Conservation (phyloP, 1,140 invertebrate genomes). For the Pogonomyrmex barbatus region DNA sequence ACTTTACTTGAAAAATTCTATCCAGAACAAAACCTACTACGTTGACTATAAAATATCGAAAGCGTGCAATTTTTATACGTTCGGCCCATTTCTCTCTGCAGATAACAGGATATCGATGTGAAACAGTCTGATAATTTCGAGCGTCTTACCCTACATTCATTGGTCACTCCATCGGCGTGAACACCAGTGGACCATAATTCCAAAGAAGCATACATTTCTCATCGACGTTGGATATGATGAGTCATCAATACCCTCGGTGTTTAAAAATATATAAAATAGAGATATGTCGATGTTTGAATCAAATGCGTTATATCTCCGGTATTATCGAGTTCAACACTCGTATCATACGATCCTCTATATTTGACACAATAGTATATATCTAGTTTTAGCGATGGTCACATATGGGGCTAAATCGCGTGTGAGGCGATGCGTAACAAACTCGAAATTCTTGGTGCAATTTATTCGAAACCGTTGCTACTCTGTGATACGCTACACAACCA, state of each 20-base stretch:
- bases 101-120: background rate
- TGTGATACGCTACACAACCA: background rate
- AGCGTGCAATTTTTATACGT: background rate
- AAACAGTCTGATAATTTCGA: conserved; percentile 1
- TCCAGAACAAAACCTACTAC: background rate
- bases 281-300: background rate
- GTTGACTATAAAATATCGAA: background rate
- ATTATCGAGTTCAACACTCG: background rate
- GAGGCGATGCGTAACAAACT: background rate
- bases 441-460: background rate
- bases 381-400: background rate
- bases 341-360: background rate
- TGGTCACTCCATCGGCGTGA: background rate
- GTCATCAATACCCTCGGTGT: conserved; percentile 4
- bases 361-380: background rate
- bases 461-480: background rate
- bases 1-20: background rate
- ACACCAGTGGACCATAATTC: background rate
- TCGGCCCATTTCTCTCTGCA: background rate
- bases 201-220: background rate
- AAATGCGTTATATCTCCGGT: background rate
- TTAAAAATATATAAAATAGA: background rate
- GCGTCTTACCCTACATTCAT: background rate
- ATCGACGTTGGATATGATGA: conserved; percentile 23
- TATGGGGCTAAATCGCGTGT: background rate